Evolutionary conservation across 2,797 vertebrate species (phyloP).

Genomic region (Falco cherrug): DNA sequence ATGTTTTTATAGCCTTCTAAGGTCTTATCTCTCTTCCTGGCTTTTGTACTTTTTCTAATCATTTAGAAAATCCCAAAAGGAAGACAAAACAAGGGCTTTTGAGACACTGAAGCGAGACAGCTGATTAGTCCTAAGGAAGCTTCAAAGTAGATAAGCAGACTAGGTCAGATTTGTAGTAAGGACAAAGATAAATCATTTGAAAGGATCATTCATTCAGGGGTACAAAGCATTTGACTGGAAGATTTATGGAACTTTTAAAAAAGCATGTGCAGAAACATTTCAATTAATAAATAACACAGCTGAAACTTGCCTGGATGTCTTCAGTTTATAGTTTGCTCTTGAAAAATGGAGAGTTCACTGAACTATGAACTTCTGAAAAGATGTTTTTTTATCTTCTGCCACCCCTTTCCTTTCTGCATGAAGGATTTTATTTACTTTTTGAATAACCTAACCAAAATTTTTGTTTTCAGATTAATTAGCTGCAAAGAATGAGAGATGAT

Average conservation of each 20-base stretch:
- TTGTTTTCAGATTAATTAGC: constrained; percentile 16
- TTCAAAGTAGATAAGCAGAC: constrained; percentile 42
- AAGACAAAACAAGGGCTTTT: constrained; percentile 44
- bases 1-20: constrained; percentile 38
- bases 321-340: neutral
- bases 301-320: neutral
- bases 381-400: neutral
- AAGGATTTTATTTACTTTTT: constrained; percentile 16
- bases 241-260: constrained; percentile 24
- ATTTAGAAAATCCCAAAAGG: neutral
- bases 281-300: constrained; percentile 13
- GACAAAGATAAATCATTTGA: constrained; percentile 24
- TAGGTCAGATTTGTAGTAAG: neutral
- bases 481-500: neutral
- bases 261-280: neutral
- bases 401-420: neutral
- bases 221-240: constrained; percentile 16
- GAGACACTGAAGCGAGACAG: constrained; percentile 14
- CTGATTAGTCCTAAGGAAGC: constrained; percentile 40
- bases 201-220: neutral
- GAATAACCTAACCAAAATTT: neutral
- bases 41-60: constrained; percentile 10
- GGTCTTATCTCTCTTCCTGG: constrained; percentile 51
- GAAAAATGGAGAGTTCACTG: neutral
- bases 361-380: neutral